Evolutionary conservation across 2,888 invertebrate species (phyloP).

Genomic region (Exocentrus adspersus): DNA sequence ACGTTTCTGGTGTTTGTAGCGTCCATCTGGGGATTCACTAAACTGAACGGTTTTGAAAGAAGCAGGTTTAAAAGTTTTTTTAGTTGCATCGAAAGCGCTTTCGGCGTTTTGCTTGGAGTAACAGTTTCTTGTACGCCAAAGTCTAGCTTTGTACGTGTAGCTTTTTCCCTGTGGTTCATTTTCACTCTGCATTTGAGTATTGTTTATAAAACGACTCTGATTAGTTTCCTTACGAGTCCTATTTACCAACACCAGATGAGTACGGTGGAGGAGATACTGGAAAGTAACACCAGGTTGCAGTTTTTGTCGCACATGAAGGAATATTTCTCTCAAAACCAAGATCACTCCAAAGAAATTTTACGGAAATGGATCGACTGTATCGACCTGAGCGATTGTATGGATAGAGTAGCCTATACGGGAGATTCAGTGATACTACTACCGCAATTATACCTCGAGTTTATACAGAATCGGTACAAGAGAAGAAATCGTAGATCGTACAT

Average conservation of each 20-base stretch:
- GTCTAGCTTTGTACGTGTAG: neutral
- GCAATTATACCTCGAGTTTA: conserved; percentile 12
- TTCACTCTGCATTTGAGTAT: conserved; percentile 36
- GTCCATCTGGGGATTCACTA: conserved; percentile 8
- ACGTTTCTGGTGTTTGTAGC: neutral
- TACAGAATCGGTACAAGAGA: conserved; percentile 1
- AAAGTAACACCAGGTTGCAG: conserved; percentile 21
- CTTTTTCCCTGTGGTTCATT: conserved; percentile 36
- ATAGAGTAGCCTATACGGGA: conserved; percentile 17
- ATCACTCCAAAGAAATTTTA: conserved; percentile 2
- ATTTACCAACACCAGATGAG: conserved; percentile 36
- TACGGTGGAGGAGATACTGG: conserved; percentile 34
- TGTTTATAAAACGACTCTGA: conserved; percentile 40
- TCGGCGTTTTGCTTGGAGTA: neutral
- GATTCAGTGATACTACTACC: conserved; percentile 19
- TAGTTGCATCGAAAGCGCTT: conserved; percentile 5
- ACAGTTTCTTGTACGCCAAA: neutral
- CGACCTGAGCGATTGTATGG: conserved; percentile 17
- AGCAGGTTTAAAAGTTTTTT: neutral
- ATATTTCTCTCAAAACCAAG: conserved; percentile 21
- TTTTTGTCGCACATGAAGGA: conserved; percentile 25
- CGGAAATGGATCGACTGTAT: conserved; percentile 16
- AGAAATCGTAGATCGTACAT: neutral
- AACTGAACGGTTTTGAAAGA: neutral
- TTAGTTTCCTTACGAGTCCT: conserved; percentile 40